phyloP scores from a whole-genome alignment of 2,888 invertebrate species.

The Eugnorisma glareosa region DNA sequence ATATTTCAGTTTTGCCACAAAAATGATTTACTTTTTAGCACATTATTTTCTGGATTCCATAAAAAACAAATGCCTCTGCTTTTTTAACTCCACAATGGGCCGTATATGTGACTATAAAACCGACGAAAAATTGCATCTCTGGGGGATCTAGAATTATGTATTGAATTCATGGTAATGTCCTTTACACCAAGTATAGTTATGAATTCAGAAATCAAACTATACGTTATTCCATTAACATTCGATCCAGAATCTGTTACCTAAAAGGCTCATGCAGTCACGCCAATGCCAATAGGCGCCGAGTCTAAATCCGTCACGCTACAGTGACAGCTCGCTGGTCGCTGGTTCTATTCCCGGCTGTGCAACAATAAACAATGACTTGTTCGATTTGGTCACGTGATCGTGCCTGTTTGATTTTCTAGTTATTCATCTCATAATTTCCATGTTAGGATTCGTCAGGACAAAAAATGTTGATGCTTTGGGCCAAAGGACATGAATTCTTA shows the following conservation, averaged over 20 bases:
- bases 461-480: neutral
- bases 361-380: slow-evolving; percentile 69
- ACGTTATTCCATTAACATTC: neutral
- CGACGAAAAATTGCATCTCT: neutral
- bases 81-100: no score
- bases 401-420: slow-evolving; percentile 22
- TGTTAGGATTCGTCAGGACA: neutral
- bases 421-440: neutral
- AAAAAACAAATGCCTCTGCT: no score
- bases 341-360: slow-evolving; percentile 70
- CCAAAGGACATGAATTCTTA: neutral
- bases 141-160: neutral
- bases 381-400: slow-evolving; percentile 28
- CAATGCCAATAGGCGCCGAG: slow-evolving; percentile 38
- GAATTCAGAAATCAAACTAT: neutral
- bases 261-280: slow-evolving; percentile 10
- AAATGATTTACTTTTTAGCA: neutral
- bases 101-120: neutral
- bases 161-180: no score
- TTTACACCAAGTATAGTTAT: neutral
- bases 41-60: no score
- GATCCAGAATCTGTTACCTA: neutral
- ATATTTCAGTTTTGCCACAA: neutral
- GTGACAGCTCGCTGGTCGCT: slow-evolving; percentile 60
- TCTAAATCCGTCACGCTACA: slow-evolving; percentile 55